A percentile compares a stretch with the other conserved stretches of the same genome.
These are phyloP conservation scores for Agapornis roseicollis DNA, from an alignment of 2,113 vertebrate genomes.

Conservation along the genomic window DNA sequence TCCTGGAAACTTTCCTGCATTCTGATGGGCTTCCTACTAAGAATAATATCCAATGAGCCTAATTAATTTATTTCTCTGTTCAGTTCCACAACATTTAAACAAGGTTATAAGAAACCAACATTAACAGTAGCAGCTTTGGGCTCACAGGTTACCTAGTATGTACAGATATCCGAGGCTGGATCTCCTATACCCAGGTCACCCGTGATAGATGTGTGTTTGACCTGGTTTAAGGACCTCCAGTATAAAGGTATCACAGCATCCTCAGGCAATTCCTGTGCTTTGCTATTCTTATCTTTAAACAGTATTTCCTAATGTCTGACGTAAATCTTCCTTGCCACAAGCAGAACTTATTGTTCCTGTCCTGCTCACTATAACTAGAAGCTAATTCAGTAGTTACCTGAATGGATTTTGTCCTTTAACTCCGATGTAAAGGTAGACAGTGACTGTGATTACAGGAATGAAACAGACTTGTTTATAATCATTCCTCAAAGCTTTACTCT, in stretches of 20 bases:
- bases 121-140: background rate
- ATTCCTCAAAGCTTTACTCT: background rate
- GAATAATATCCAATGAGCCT: background rate
- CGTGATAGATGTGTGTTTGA: background rate
- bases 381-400: background rate
- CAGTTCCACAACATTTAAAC: background rate
- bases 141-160: background rate
- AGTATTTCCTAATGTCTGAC: conserved; percentile 43
- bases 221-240: background rate
- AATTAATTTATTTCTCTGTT: background rate
- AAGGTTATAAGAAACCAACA: background rate
- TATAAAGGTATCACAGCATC: background rate
- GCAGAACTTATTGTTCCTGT: conserved; percentile 6
- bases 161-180: background rate
- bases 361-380: background rate
- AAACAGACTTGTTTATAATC: background rate
- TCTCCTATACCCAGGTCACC: background rate
- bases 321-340: conserved; percentile 23
- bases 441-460: background rate
- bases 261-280: conserved; percentile 48
- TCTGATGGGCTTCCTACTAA: background rate
- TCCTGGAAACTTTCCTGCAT: background rate
- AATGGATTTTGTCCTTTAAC: background rate
- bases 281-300: conserved; percentile 30
- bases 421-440: background rate